Percentiles rank a stretch among this genome's conserved stretches.
These are phyloP conservation scores for Scaptodrosophila latifasciaeformis DNA, from an alignment of 2,888 invertebrate species.

Conservation along the genomic window DNA sequence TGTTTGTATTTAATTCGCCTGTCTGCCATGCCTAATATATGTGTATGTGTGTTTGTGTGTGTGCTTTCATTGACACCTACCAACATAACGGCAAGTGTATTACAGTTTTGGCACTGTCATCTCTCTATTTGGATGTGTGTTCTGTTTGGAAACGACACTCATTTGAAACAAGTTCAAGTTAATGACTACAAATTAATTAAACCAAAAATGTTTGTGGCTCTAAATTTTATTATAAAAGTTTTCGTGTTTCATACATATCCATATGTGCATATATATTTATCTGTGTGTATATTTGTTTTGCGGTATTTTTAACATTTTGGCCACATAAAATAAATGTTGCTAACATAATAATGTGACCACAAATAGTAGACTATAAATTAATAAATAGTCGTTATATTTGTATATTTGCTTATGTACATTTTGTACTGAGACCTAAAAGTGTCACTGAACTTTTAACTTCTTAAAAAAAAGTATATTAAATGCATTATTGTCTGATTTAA, in stretches of 20 bases:
- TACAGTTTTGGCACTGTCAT: conserved; percentile 8
- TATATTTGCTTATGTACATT: too few relatives aligned
- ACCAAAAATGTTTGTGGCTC: conserved; percentile 46
- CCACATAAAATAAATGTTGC: not conserved
- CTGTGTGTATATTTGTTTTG: conserved; percentile 11
- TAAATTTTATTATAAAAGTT: conserved; percentile 46
- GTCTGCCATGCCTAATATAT: not conserved
- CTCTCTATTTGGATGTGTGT: conserved; percentile 1
- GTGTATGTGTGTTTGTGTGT: conserved; percentile 15
- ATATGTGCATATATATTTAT: too few relatives aligned
- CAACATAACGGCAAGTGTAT: conserved; percentile 18
- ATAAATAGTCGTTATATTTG: not conserved
- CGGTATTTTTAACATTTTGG: conserved; percentile 13
- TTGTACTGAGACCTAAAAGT: too few relatives aligned
- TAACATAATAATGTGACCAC: conserved; percentile 20
- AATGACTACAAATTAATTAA: conserved; percentile 65
- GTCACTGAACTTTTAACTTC: too few relatives aligned
- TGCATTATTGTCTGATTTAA: too few relatives aligned
- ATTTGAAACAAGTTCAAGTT: conserved; percentile 37
- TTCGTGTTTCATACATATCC: not conserved
- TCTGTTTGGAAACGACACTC: conserved; percentile 6
- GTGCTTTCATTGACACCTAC: conserved; percentile 36
- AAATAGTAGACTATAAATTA: conserved; percentile 15
- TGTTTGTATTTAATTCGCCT: not conserved
- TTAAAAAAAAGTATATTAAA: too few relatives aligned